A percentile compares a stretch with the other conserved stretches of the same genome.
Evolutionary conservation across 2,113 vertebrate genomes (phyloP).

Genomic region (Pipa parva): DNA sequence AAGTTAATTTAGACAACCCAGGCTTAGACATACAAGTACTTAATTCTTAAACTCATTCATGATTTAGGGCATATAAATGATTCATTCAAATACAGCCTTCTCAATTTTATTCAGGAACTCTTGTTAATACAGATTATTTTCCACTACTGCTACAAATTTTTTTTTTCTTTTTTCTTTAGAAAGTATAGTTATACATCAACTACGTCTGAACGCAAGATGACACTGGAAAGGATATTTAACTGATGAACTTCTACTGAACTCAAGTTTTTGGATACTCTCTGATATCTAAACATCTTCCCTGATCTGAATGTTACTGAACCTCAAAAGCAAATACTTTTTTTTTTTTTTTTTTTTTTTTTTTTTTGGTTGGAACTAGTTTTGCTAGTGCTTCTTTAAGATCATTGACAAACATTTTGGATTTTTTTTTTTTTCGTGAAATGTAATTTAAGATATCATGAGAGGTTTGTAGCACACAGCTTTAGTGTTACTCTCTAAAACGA

Average conservation of each 20-base stretch:
- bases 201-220: conserved; percentile 76
- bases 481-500: too few relatives aligned
- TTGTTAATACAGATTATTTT: too few relatives aligned
- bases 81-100: too few relatives aligned
- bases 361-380: conserved; percentile 34
- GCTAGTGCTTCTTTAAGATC: conserved; percentile 1
- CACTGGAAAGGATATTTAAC: conserved; percentile 29
- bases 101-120: too few relatives aligned
- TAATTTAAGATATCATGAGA: neutral
- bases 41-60: too few relatives aligned
- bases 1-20: too few relatives aligned
- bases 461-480: too few relatives aligned
- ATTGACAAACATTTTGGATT: neutral
- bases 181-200: conserved; percentile 78
- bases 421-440: conserved; percentile 17
- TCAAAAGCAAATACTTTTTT: conserved; percentile 52
- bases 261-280: conserved; percentile 49
- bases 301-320: conserved; percentile 64
- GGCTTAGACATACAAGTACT: too few relatives aligned
- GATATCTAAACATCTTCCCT: conserved; percentile 39
- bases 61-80: too few relatives aligned
- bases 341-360: too few relatives aligned
- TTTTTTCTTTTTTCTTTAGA: conserved; percentile 67
- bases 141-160: neutral
- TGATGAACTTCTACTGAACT: conserved; percentile 49